Conservation (phyloP, 1,140 invertebrate genomes). For the Penaeus vannamei region DNA sequence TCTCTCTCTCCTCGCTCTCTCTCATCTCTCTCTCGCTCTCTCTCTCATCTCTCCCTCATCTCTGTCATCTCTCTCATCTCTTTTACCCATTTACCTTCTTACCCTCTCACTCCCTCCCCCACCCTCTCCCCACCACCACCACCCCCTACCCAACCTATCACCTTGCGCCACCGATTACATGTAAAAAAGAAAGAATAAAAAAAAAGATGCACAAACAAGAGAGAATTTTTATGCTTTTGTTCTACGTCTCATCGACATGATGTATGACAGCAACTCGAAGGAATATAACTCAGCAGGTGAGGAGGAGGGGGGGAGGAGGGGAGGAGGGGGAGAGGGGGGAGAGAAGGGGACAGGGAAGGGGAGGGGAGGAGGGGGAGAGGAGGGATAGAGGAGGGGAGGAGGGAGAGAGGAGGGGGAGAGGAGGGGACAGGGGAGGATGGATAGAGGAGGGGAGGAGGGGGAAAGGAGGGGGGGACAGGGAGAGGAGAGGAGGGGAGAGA, state of each 20-base stretch:
- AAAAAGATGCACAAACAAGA: not conserved
- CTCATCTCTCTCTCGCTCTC: too few species aligned
- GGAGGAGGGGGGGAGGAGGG: not conserved
- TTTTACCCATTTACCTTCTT: too few species aligned
- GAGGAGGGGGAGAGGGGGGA: not conserved
- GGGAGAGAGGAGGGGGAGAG: not conserved
- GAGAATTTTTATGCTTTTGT: not conserved
- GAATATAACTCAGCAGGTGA: not conserved
- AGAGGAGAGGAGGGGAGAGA: not conserved
- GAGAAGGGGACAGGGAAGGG: not conserved
- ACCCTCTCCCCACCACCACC: too few species aligned
- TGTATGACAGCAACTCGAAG: not conserved
- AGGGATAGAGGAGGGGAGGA: not conserved
- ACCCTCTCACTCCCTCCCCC: too few species aligned
- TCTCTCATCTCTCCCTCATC: too few species aligned
- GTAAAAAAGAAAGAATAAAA: too few species aligned
- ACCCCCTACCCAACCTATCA: too few species aligned
- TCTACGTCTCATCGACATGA: not conserved
- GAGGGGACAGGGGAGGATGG: not conserved
- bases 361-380: constrained; percentile 3
- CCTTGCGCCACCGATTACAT: too few species aligned
- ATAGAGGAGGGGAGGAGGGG: not conserved
- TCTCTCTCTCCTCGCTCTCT: too few species aligned
- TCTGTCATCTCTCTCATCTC: too few species aligned
- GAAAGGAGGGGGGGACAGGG: not conserved